phyloP scores from a whole-genome alignment of 1,140 invertebrate species.

The Achatina immaculata region DNA sequence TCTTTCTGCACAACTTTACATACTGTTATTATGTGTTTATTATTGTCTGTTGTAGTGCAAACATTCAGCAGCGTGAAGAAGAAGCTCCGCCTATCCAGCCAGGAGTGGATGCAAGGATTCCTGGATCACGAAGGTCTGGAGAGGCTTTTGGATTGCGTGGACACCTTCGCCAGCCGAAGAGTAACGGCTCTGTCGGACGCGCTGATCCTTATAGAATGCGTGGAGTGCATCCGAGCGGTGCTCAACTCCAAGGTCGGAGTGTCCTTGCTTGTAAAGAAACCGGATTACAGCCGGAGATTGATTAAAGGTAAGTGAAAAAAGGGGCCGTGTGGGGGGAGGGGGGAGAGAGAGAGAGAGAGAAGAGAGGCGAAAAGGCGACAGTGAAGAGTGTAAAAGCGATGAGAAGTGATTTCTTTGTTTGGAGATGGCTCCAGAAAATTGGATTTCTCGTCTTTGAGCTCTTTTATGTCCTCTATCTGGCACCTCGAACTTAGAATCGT shows the following conservation, averaged over 20 bases:
- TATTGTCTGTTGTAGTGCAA: slow-evolving; percentile 58
- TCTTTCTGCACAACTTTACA: no score
- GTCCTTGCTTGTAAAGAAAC: slow-evolving; percentile 71
- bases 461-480: no score
- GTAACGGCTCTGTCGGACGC: slow-evolving; percentile 29
- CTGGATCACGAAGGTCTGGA: slow-evolving; percentile 71
- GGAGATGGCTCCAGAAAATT: no score
- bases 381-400: background rate
- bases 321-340: background rate
- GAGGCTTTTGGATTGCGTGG: slow-evolving; percentile 72
- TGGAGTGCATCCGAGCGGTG: slow-evolving; percentile 67
- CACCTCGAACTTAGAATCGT: no score
- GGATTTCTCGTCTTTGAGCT: no score
- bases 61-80: slow-evolving; percentile 71
- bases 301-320: slow-evolving; percentile 66
- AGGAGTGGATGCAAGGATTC: slow-evolving; percentile 73
- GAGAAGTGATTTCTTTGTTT: no score
- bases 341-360: slow-evolving; percentile 21
- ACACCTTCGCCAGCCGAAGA: slow-evolving; percentile 62
- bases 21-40: no score
- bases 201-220: slow-evolving; percentile 25
- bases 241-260: slow-evolving; percentile 74
- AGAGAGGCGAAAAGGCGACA: slow-evolving; percentile 1
- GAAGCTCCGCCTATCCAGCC: slow-evolving; percentile 65
- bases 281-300: slow-evolving; percentile 70